These are phyloP conservation scores for Sitophilus oryzae DNA, from an alignment of 1,140 invertebrate species.

Conservation along the genomic window DNA sequence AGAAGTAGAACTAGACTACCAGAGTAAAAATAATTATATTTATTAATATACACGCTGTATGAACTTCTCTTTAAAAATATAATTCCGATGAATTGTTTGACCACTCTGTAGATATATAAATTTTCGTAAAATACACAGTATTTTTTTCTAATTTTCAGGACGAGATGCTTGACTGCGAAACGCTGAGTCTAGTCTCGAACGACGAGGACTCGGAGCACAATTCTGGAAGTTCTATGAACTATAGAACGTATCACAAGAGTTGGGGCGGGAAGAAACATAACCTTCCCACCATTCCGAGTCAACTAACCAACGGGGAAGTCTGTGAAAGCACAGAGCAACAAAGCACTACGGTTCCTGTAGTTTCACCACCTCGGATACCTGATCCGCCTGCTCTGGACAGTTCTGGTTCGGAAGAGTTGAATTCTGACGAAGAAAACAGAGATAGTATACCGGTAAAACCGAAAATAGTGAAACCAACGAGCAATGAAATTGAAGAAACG, in stretches of 20 bases:
- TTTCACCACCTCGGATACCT: background rate
- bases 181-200: constrained; percentile 62
- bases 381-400: background rate
- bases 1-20: no score
- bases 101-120: no score
- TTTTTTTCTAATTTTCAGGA: constrained; percentile 31
- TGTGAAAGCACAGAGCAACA: background rate
- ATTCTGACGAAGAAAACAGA: constrained; percentile 29
- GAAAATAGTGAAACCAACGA: constrained; percentile 54
- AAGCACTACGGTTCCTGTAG: background rate
- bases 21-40: no score
- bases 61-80: no score
- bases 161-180: constrained; percentile 58
- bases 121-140: no score
- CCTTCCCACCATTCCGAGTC: constrained; percentile 21
- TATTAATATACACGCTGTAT: no score
- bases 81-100: no score
- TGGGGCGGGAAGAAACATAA: constrained; percentile 32
- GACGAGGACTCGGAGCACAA: constrained; percentile 51
- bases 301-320: background rate
- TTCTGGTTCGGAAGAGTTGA: constrained; percentile 2
- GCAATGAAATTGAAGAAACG: constrained; percentile 11
- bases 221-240: constrained; percentile 41
- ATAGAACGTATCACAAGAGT: constrained; percentile 44
- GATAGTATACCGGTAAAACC: constrained; percentile 43